Evolutionary conservation across 2,888 invertebrate species (phyloP), one percentile per base, ranked within the genome.

Genomic region (Criorhina ranunculi): DNA sequence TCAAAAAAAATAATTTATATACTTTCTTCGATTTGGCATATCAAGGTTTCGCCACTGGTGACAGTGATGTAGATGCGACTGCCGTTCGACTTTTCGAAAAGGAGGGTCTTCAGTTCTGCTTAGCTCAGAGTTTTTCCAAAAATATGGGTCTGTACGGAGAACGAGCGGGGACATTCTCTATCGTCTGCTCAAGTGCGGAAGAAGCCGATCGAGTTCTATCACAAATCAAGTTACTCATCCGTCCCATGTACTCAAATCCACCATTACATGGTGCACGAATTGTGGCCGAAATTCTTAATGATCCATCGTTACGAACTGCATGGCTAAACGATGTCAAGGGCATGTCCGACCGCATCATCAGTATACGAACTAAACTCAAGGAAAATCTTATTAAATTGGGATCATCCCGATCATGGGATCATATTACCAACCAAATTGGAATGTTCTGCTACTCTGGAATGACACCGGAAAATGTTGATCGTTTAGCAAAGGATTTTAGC

Each of bases 401-500:
- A 64, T 98, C 97, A 77, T 92, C 93, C 31, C 94, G 92, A 66
- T 93, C 96, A 90, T 99, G 99, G 99, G 93, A 95, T 76, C 99
- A 99, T 92, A 98, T 99, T 91, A 98, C 98, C 75, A 96, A 99
- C 92, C 99, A 99, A 93, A 99, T 99, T 91, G 99, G 99, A 91
- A 99, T 99, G 99, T 99, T 99, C 94, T 99, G 99, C 92, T 99
- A 94, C 92, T 98, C 99, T 19, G 99, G 99, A 86, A 95, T 99
- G 91, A 96, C 95, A 67, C 94, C 96, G 0, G 94, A 95, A 11
- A 96, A 99, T 94, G 98, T 97, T 67, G 97, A 95, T 88, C 94
- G 94, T 86, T 91, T 99, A 59, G 97, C 95, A 0, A 98, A 98
- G 89, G 96, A 99, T 31, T 97, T 95, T 93, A 97, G 97, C 91